Evolutionary conservation across 2,888 invertebrate genomes (phyloP).

Genomic region (Patella caerulea): DNA sequence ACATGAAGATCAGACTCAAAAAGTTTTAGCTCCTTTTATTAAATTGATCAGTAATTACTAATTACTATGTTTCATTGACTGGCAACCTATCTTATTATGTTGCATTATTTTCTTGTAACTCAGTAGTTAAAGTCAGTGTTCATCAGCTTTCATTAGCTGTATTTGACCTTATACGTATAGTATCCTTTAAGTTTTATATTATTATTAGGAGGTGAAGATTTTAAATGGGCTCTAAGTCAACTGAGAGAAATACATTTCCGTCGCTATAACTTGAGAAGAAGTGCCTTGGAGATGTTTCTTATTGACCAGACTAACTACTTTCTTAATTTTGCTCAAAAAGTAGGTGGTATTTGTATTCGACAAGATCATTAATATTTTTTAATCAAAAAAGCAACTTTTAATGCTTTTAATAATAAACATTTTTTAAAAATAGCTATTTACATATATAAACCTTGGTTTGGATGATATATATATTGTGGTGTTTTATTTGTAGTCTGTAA

Average conservation of each 20-base stretch:
- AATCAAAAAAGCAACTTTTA: no score
- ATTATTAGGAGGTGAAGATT: conserved; percentile 65
- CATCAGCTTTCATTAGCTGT: not conserved
- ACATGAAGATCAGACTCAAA: no score
- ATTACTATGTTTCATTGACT: no score
- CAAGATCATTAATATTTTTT: no score
- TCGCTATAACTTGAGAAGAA: conserved; percentile 77
- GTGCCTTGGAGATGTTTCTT: conserved; percentile 79
- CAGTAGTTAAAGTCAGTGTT: not conserved
- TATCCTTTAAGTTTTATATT: not conserved
- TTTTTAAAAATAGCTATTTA: not conserved
- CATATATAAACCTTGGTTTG: not conserved
- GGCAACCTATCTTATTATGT: no score
- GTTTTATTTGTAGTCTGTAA: conserved; percentile 49
- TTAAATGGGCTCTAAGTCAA: conserved; percentile 75
- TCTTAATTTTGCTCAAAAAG: conserved; percentile 78
- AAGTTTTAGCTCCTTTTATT: no score
- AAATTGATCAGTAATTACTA: no score
- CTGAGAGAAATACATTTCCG: conserved; percentile 78
- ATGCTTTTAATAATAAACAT: not conserved
- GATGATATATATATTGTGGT: not conserved
- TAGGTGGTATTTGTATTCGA: conserved; percentile 45
- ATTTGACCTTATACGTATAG: not conserved
- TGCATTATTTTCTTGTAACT: not conserved
- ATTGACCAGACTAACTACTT: conserved; percentile 80